Evolutionary conservation across 1,140 invertebrate genomes (phyloP).

Genomic region (Lycorma delicatula): DNA sequence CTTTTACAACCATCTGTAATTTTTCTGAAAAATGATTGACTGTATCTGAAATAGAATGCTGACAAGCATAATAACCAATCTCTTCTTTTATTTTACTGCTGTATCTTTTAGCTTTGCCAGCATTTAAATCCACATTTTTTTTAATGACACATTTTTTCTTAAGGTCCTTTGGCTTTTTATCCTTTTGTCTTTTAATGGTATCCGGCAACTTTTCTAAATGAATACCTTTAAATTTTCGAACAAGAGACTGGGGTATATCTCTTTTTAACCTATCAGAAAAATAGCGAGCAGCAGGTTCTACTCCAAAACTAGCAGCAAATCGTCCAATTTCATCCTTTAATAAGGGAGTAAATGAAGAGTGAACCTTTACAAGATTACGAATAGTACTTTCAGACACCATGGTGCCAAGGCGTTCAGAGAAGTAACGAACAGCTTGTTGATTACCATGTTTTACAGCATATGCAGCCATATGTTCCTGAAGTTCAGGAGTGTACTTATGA

Average conservation of each 20-base stretch:
- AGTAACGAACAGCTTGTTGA: slow-evolving; percentile 30
- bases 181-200: slow-evolving; percentile 20
- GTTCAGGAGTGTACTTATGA: slow-evolving; percentile 34
- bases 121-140: slow-evolving; percentile 7
- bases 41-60: slow-evolving; percentile 28
- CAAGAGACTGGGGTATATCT: slow-evolving; percentile 29
- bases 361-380: slow-evolving; percentile 36
- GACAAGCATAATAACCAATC: slow-evolving; percentile 33
- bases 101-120: slow-evolving; percentile 19
- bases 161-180: neutral
- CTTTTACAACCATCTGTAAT: slow-evolving; percentile 32
- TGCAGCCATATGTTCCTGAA: slow-evolving; percentile 35
- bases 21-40: slow-evolving; percentile 34
- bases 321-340: slow-evolving; percentile 36
- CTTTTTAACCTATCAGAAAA: slow-evolving; percentile 31
- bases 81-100: slow-evolving; percentile 33
- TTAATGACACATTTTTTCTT: neutral
- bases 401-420: slow-evolving; percentile 31
- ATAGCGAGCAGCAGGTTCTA: slow-evolving; percentile 31
- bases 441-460: slow-evolving; percentile 34
- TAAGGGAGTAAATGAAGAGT: slow-evolving; percentile 30
- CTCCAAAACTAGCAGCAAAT: slow-evolving; percentile 32
- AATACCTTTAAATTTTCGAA: slow-evolving; percentile 35
- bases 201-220: slow-evolving; percentile 23
- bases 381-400: slow-evolving; percentile 36